Evolutionary conservation across 1,140 invertebrate species (phyloP), one percentile per base, ranked within the genome.

Genomic region (Aradophagus sp.): DNA sequence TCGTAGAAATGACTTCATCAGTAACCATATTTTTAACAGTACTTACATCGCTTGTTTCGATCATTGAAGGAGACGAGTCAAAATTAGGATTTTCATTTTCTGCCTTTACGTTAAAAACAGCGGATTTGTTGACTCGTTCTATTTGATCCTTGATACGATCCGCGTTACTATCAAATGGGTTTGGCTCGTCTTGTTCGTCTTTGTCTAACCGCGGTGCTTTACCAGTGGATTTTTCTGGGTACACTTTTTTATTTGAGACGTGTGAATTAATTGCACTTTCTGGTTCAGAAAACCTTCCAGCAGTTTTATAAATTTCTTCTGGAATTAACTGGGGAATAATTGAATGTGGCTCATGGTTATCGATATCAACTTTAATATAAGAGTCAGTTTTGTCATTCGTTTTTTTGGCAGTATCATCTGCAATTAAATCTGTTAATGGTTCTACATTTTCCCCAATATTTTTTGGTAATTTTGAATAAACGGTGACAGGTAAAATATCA

Each of bases 161-260:
- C 31, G 77, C 66, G 15, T 77, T 77, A 10, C 67, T 76, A 8
- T 86, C 84, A 44, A 83, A 76, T 15, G 83, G 84, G 75, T 86
- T 86, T 2, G 78, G 79, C n/a, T 52, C 66, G 39, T 84, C 59
- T 42, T 81, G 80, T 41, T 84, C 82, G 39, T 86, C 84, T 20
- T 85, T 84, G 47, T 86, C 83, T 39, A 85, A 55, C 23, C 82
- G 74, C 1, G 83, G 83, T 1, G 76, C 76, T 45, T 84, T 85
- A 11, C 55, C 16, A 29, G 45, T 66, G 11, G 77, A 72, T 13
- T 82, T 82, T 15, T 84, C 89, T 5, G 89, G 88, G 65, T 90
- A 78, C 66, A 89, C 50, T 39, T 77, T 79, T 19, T 81, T 75
- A 2, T 35, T 15, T 12, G 11, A 26, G 10, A 17, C 1, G 23